Evolutionary conservation across 2,113 vertebrate species (phyloP).

Genomic region (Notothenia rossii): DNA sequence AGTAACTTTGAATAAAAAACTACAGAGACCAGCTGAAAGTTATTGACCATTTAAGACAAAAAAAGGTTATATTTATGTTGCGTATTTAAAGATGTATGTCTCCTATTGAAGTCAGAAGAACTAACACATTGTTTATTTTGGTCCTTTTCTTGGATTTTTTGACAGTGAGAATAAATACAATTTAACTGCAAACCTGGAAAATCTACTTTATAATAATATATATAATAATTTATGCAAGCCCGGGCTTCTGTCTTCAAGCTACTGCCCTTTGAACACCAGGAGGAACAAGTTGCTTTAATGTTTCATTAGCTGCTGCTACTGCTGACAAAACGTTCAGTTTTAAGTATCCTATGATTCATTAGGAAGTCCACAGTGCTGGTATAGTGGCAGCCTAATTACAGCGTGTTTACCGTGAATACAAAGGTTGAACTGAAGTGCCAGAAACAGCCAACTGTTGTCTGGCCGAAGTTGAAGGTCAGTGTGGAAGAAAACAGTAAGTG

Average conservation of each 20-base stretch:
- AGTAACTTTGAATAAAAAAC: too few relatives aligned
- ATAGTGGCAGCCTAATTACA: not conserved
- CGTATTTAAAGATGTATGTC: not conserved
- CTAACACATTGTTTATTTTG: not conserved
- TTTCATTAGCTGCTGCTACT: not conserved
- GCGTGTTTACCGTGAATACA: constrained; percentile 17
- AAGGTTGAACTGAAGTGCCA: not conserved
- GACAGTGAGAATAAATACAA: not conserved
- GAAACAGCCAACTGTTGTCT: not conserved
- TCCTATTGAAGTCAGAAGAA: not conserved
- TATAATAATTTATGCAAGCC: not conserved
- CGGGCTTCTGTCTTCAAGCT: too few relatives aligned
- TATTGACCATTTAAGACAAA: not conserved
- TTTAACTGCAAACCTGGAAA: not conserved
- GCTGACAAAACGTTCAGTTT: not conserved
- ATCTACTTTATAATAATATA: not conserved
- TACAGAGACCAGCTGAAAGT: not conserved
- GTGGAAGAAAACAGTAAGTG: constrained; percentile 20
- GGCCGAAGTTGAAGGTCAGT: constrained; percentile 54
- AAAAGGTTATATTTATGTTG: not conserved
- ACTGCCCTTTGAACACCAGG: not conserved
- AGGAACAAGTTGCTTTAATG: not conserved
- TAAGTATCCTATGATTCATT: not conserved
- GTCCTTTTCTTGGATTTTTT: not conserved
- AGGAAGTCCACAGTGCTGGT: not conserved